Evolutionary conservation across 2,113 vertebrate genomes (phyloP).

Genomic region (Coptodon rendalli): DNA sequence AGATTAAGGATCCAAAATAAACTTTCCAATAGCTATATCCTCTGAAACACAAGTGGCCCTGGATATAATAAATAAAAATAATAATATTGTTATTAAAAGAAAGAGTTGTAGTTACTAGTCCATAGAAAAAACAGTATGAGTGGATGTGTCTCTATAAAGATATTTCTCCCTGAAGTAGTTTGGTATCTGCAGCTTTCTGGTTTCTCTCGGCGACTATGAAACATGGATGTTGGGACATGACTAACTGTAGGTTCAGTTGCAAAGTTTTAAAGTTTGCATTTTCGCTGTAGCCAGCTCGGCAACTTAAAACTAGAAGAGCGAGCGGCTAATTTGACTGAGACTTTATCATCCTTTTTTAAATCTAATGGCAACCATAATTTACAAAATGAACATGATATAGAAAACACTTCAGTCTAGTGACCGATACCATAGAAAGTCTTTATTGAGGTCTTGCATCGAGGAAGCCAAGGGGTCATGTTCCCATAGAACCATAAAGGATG

Average conservation of each 20-base stretch:
- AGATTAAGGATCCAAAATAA: background rate
- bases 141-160: background rate
- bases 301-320: background rate
- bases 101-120: background rate
- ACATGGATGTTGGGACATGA: background rate
- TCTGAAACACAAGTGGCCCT: background rate
- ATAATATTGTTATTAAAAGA: background rate
- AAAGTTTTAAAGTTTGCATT: background rate
- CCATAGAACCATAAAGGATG: background rate
- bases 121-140: background rate
- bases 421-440: background rate
- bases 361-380: background rate
- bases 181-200: background rate
- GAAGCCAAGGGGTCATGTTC: background rate
- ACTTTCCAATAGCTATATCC: background rate
- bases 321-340: background rate
- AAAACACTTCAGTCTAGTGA: background rate
- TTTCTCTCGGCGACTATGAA: background rate
- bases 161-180: background rate
- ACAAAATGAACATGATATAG: background rate
- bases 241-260: background rate
- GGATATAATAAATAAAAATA: background rate
- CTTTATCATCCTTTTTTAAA: background rate
- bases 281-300: background rate
- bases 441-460: background rate